These are phyloP conservation scores for Dermochelys coriacea DNA, from an alignment of 2,797 vertebrate species.

Conservation along the genomic window DNA sequence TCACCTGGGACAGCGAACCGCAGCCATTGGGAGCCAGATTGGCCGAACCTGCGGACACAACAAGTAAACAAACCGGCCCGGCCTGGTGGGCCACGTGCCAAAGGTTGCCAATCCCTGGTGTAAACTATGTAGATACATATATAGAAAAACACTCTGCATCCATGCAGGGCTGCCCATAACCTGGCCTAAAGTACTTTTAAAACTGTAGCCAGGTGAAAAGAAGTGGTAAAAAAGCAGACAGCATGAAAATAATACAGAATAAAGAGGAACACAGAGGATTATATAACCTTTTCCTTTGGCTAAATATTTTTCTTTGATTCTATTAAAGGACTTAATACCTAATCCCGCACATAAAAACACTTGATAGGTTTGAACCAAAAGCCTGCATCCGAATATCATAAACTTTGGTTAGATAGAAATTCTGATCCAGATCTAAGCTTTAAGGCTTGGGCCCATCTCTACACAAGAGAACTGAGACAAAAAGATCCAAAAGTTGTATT, in stretches of 20 bases:
- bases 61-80: too few relatives aligned
- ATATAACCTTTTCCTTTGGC: not conserved
- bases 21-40: too few relatives aligned
- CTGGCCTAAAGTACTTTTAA: not conserved
- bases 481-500: not conserved
- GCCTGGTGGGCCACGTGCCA: too few relatives aligned
- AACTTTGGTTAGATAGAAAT: not conserved
- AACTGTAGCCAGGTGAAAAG: not conserved
- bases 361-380: too few relatives aligned
- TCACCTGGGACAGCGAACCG: too few relatives aligned
- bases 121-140: accelerated
- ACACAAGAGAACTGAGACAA: not conserved
- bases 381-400: not conserved
- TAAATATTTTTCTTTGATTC: not conserved
- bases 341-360: not conserved
- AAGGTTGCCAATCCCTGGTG: not conserved
- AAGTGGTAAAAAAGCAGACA: not conserved
- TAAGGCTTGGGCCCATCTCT: not conserved
- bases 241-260: not conserved
- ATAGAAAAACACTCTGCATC: not conserved
- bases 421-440: not conserved
- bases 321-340: not conserved
- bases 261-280: not conserved
- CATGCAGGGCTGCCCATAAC: not conserved
- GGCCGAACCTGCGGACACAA: too few relatives aligned